Conservation (phyloP, 30 jellyfish, hydroid and myxozoan species). For the Euphysa ruthae region DNA sequence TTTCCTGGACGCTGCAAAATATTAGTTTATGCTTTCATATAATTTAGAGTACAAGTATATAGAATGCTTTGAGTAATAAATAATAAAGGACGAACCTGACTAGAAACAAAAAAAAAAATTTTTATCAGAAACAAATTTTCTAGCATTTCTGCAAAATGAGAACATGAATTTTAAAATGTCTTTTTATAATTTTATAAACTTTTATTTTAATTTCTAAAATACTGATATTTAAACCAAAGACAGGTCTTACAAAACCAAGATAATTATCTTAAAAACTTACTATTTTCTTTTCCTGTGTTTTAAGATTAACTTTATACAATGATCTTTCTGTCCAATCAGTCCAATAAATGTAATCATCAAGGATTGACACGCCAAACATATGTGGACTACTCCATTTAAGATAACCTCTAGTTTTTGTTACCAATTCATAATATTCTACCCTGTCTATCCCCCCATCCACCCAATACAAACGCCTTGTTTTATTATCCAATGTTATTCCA, state of each 20-base stretch:
- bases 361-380: slow-evolving; percentile 64
- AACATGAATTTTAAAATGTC: too few relatives aligned
- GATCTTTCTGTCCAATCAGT: slow-evolving; percentile 77
- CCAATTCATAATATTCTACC: slow-evolving; percentile 40
- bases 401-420: slow-evolving; percentile 27
- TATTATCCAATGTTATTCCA: slow-evolving; percentile 79
- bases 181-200: too few relatives aligned
- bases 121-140: too few relatives aligned
- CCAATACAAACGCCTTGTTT: slow-evolving; percentile 61
- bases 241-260: neutral
- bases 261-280: neutral
- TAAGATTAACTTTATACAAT: slow-evolving; percentile 13
- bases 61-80: too few relatives aligned
- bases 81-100: too few relatives aligned
- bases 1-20: too few relatives aligned
- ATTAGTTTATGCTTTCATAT: too few relatives aligned
- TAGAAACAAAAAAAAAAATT: too few relatives aligned
- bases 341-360: slow-evolving; percentile 66
- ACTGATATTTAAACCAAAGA: neutral
- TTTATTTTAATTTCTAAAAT: neutral
- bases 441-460: slow-evolving; percentile 41
- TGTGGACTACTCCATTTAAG: slow-evolving; percentile 47
- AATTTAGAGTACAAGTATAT: too few relatives aligned
- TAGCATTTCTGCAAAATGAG: too few relatives aligned
- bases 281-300: slow-evolving; percentile 5